A percentile compares a stretch with the other conserved stretches of the same genome.
These are phyloP conservation scores for Macrophya annulata DNA, from an alignment of 2,888 invertebrate genomes.

Conservation along the genomic window DNA sequence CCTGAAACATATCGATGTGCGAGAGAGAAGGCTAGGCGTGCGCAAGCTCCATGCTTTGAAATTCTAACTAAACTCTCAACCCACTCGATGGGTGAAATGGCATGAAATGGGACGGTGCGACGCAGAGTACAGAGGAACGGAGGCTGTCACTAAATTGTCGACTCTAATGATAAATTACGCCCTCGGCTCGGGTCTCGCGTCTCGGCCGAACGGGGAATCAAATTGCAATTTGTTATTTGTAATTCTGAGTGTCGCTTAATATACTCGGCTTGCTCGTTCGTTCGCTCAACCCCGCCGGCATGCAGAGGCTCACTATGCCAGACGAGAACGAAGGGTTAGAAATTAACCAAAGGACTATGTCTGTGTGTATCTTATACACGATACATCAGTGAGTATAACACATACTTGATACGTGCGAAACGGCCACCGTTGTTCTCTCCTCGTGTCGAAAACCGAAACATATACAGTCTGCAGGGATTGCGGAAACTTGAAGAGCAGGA, in stretches of 20 bases:
- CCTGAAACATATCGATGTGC: background rate
- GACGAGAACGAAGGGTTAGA: conserved; percentile 69
- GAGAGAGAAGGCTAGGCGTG: background rate
- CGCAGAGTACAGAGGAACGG: conserved; percentile 56
- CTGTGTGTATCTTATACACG: background rate
- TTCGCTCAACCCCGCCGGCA: conserved; percentile 60
- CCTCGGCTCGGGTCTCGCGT: conserved; percentile 70
- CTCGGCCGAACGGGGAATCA: conserved; percentile 75
- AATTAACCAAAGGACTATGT: conserved; percentile 68
- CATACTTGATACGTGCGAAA: background rate
- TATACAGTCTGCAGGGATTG: no score
- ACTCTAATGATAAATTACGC: conserved; percentile 79
- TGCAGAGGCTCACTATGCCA: conserved; percentile 54
- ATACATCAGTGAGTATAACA: background rate
- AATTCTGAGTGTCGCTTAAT: conserved; percentile 80
- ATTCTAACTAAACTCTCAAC: conserved; percentile 28
- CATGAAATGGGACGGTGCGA: conserved; percentile 21
- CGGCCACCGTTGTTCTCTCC: background rate
- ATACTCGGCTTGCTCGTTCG: conserved; percentile 69
- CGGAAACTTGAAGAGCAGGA: no score
- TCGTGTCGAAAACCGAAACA: background rate
- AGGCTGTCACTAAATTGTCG: conserved; percentile 78
- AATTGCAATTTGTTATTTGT: conserved; percentile 80
- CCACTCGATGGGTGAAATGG: conserved; percentile 47
- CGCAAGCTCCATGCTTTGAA: conserved; percentile 4